Evolutionary conservation across 2,888 invertebrate species (phyloP).

Genomic region (Rhimphoctona megacephalus): DNA sequence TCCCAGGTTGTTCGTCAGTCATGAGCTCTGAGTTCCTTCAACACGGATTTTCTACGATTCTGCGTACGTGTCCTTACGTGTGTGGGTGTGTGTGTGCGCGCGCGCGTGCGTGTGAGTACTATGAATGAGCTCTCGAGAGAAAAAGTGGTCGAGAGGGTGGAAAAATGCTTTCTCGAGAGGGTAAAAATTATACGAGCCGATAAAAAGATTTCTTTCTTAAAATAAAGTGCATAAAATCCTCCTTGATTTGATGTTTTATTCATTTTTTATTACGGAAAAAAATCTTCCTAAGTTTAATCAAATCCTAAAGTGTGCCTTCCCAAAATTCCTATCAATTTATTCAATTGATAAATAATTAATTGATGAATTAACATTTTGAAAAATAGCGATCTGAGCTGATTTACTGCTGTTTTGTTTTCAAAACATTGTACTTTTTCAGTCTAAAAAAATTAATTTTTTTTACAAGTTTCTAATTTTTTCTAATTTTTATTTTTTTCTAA

Average conservation of each 20-base stretch:
- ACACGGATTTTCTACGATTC: conserved; percentile 33
- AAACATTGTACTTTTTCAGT: no score
- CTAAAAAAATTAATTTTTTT: no score
- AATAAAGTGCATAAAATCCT: not conserved
- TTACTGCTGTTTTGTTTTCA: no score
- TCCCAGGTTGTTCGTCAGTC: conserved; percentile 67
- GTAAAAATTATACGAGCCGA: conserved; percentile 35
- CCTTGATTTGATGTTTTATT: not conserved
- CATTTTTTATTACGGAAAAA: not conserved
- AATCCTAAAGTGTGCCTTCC: not conserved
- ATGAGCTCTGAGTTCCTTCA: conserved; percentile 25
- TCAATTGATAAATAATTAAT: no score
- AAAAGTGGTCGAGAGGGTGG: conserved; percentile 24
- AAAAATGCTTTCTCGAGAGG: conserved; percentile 31
- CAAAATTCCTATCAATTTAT: no score
- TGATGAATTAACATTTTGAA: no score
- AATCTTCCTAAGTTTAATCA: not conserved
- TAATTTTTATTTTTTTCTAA: no score
- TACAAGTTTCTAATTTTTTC: no score
- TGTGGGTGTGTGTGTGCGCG: not conserved
- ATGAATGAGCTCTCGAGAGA: conserved; percentile 36
- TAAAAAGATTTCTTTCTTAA: conserved; percentile 26
- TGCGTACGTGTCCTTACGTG: not conserved
- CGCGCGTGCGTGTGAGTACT: not conserved
- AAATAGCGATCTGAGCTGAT: no score